Evolutionary conservation across 2,888 invertebrate genomes (phyloP).

Genomic region (Ephialtes manifestator): DNA sequence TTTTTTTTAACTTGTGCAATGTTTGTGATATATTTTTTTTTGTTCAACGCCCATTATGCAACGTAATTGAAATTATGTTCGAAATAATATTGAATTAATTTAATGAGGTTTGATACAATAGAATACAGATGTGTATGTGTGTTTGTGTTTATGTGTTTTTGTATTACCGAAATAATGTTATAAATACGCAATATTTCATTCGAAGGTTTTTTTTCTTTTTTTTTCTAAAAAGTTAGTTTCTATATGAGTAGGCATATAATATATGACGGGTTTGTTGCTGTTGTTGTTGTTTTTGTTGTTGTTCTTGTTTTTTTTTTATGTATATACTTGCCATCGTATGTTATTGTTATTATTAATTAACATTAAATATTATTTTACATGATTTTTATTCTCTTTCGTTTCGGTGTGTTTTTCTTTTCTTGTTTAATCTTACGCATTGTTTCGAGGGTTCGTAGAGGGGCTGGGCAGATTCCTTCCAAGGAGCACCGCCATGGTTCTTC

Average conservation of each 20-base stretch:
- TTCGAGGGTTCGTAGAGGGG: slow-evolving; percentile 56
- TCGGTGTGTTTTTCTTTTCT: slow-evolving; percentile 54
- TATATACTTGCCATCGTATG: slow-evolving; percentile 77
- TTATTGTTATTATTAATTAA: slow-evolving; percentile 81
- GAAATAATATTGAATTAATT: slow-evolving; percentile 65
- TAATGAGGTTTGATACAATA: slow-evolving; percentile 71
- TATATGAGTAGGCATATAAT: slow-evolving; percentile 78
- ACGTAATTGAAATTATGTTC: slow-evolving; percentile 52
- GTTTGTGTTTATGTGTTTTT: slow-evolving; percentile 53
- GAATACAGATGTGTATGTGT: slow-evolving; percentile 74
- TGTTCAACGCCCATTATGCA: slow-evolving; percentile 45
- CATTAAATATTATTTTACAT: slow-evolving; percentile 84
- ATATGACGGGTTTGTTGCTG: slow-evolving; percentile 76
- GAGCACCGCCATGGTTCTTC: slow-evolving; percentile 60
- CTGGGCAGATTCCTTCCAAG: slow-evolving; percentile 60
- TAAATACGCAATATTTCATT: slow-evolving; percentile 79
- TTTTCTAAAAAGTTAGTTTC: slow-evolving; percentile 81
- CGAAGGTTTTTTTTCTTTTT: too few species aligned
- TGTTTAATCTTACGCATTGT: slow-evolving; percentile 54
- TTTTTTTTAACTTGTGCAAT: slow-evolving; percentile 70
- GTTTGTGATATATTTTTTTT: slow-evolving; percentile 59
- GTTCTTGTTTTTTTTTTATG: slow-evolving; percentile 74
- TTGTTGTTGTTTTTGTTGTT: slow-evolving; percentile 14
- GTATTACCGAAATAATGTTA: slow-evolving; percentile 75
- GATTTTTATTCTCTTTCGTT: slow-evolving; percentile 54